Evolutionary conservation across 2,888 invertebrate genomes (phyloP).

Genomic region (Sarcophaga rosellei): DNA sequence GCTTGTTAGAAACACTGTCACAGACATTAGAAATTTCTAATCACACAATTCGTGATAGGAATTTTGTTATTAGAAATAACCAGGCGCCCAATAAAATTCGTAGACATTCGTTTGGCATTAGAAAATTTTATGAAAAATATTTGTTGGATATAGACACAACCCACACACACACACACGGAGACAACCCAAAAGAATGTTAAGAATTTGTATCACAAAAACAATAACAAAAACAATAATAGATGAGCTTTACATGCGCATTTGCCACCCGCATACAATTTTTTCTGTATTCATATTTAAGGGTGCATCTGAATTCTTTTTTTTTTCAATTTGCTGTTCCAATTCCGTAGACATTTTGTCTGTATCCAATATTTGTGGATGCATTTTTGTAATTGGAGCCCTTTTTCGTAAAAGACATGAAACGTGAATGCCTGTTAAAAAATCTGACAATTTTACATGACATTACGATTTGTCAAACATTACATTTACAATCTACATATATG

Average conservation of each 20-base stretch:
- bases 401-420: conserved; percentile 15
- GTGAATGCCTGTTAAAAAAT: conserved; percentile 59
- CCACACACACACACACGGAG: conserved; percentile 1
- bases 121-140: conserved; percentile 71
- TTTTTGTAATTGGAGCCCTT: conserved; percentile 36
- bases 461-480: conserved; percentile 9
- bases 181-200: conserved; percentile 1
- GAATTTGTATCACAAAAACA: conserved; percentile 4
- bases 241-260: conserved; percentile 58
- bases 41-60: conserved; percentile 77
- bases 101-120: conserved; percentile 73
- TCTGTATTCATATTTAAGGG: conserved; percentile 41
- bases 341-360: background rate
- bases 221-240: background rate
- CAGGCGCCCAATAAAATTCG: conserved; percentile 74
- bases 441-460: conserved; percentile 48
- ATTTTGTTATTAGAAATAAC: conserved; percentile 80
- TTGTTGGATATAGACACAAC: conserved; percentile 26
- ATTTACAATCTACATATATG: conserved; percentile 6
- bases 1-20: background rate
- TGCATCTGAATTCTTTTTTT: conserved; percentile 30
- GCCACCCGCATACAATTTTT: conserved; percentile 48
- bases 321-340: background rate
- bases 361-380: background rate
- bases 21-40: conserved; percentile 77